These are phyloP conservation scores for Paracentrotus lividus DNA, from an alignment of 53 echinoderm and acorn worm species.

Conservation along the genomic window DNA sequence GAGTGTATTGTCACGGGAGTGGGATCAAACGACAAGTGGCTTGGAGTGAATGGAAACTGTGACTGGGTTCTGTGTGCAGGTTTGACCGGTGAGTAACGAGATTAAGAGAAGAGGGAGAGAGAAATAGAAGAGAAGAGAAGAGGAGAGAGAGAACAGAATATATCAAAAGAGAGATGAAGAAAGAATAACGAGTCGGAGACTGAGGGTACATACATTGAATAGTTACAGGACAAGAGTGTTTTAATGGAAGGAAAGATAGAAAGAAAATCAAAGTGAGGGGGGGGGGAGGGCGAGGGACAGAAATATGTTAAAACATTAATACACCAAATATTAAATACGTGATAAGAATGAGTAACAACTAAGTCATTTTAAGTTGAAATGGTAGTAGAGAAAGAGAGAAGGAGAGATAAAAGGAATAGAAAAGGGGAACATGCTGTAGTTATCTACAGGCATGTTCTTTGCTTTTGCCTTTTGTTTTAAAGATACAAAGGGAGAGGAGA, in stretches of 20 bases:
- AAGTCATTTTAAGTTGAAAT: too few relatives aligned
- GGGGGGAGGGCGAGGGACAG: background rate
- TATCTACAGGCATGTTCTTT: too few relatives aligned
- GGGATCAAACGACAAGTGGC: conserved; percentile 42
- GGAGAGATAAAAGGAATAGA: too few relatives aligned
- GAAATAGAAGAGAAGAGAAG: background rate
- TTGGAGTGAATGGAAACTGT: conserved; percentile 10
- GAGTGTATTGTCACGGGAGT: conserved; percentile 66
- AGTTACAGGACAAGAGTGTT: too few relatives aligned
- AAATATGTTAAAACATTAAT: background rate
- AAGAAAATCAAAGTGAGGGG: background rate
- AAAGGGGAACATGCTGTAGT: too few relatives aligned
- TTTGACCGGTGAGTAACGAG: conserved; percentile 15
- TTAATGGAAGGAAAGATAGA: conserved; percentile 24
- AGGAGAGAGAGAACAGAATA: background rate
- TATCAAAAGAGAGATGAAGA: background rate
- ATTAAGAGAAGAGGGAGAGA: background rate
- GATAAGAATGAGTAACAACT: too few relatives aligned
- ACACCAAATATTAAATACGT: too few relatives aligned
- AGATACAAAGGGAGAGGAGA: too few relatives aligned
- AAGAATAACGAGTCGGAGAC: background rate
- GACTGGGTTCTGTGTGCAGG: conserved; percentile 21
- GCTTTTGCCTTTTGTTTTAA: too few relatives aligned
- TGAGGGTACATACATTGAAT: too few relatives aligned
- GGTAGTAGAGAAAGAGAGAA: too few relatives aligned